Base-by-base conservation (phyloP, 1,140 invertebrate species). In the Frieseomelitta varia region DNA sequence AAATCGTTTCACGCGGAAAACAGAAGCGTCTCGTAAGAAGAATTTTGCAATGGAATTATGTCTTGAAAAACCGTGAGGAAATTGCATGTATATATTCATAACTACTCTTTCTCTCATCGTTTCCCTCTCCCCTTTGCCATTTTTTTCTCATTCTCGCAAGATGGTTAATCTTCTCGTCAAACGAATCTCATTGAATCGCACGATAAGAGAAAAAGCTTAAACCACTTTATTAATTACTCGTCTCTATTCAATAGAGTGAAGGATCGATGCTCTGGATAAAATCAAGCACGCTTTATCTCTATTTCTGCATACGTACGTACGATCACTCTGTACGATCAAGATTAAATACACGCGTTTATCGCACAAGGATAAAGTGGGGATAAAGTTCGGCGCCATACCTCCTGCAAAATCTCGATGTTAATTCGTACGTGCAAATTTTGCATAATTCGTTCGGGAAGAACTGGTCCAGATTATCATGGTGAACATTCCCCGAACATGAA, bases 41-140 rank as follows among this genome's bases (percentile, higher is more conserved):
- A 53, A 56, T 69, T 55, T 71, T 34, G 30, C 39, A 79, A 79
- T 51, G 30, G 21, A 61, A 79, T 79, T 84, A 79, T 61, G 27
- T 69, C 67, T 79, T 21, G 56, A 79, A 69, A 47, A 79, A 69
- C 30, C 27, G 30, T 61, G 27, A 63, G 67, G 55, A 77, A 63
- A 84, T 84, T 83, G 34, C 39, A 67, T 14, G 15, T 67, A 53
- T 51, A 55, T 56, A 19, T 58, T 68, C 69, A n/a, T 58, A 68
- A 58, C 79, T 58, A 67, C 55, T n/a, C 68, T 84, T 80, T 83
- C 81, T 79, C 67, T 61, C 53, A 51, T 61, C 81, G 15, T 55
- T n/a, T 17, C 30, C 14, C 71, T 55, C 24, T 24, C 14, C 34
- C 17, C 19, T 1, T 27, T 47, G 39, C 6, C 39, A 4, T 21